Percentiles rank a stretch among this genome's conserved stretches.
Evolutionary conservation across 2,113 vertebrate species (phyloP).

Genomic region (Himantopus leucocephalus): DNA sequence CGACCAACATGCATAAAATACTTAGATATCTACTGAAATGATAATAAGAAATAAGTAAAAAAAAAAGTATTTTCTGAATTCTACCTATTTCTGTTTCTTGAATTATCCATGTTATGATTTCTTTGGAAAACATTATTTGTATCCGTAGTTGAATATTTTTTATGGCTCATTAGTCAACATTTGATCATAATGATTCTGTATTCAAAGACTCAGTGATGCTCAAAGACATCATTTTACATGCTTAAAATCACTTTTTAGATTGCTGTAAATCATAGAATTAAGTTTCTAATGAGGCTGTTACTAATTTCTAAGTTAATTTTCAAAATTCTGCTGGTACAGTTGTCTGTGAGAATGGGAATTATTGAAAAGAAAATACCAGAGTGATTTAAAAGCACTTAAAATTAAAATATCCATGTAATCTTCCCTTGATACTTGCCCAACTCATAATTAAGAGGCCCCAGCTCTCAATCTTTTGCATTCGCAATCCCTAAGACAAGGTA

Average conservation of each 20-base stretch:
- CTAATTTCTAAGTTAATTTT: neutral
- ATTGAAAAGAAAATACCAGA: neutral
- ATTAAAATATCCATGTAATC: neutral
- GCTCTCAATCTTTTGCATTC: neutral
- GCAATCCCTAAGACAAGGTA: neutral
- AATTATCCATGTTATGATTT: neutral
- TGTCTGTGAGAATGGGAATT: neutral
- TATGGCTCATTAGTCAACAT: constrained; percentile 1
- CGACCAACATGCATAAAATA: neutral
- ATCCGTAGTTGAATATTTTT: neutral
- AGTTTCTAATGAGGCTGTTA: neutral
- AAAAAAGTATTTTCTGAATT: neutral
- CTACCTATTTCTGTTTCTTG: neutral
- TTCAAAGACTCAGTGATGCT: neutral
- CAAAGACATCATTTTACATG: neutral
- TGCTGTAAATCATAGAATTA: neutral
- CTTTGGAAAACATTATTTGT: neutral
- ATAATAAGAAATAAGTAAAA: neutral
- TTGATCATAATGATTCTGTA: neutral
- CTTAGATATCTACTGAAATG: neutral
- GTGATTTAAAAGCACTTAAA: neutral
- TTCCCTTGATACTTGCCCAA: neutral
- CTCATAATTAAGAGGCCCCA: neutral
- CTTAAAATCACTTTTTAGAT: neutral
- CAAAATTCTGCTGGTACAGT: neutral